A percentile compares a stretch with the other conserved stretches of the same genome.
Conservation (phyloP, 1,140 invertebrate genomes). For the Drosophila tani region DNA sequence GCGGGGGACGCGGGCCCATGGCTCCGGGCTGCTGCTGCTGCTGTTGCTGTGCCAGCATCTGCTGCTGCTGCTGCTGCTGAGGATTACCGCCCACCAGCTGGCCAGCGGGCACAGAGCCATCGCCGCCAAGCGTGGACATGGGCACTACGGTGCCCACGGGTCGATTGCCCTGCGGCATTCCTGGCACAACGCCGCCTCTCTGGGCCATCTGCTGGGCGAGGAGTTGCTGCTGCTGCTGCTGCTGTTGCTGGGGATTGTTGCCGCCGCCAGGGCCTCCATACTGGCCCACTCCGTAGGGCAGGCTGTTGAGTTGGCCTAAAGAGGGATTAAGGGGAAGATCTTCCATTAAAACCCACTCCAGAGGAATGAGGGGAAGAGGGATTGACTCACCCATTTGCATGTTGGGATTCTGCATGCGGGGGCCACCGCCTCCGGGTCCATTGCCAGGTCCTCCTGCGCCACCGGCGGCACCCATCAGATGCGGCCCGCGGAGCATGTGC, state of each 20-base stretch:
- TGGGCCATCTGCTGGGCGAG: conserved; percentile 83
- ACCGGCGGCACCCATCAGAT: conserved; percentile 69
- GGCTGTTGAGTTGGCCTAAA: conserved; percentile 77
- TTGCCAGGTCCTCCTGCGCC: conserved; percentile 56
- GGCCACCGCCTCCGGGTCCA: conserved; percentile 71
- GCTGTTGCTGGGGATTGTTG: conserved; percentile 66
- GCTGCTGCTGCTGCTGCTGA: conserved; percentile 85
- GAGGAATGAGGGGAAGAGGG: background rate
- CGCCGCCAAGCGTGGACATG: conserved; percentile 85
- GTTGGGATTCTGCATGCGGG: conserved; percentile 85
- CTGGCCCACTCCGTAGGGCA: conserved; percentile 81
- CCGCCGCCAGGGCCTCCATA: conserved; percentile 73
- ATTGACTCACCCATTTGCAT: conserved; percentile 78
- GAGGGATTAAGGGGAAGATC: background rate
- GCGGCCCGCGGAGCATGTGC: conserved; percentile 82
- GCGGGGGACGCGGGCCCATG: conserved; percentile 66
- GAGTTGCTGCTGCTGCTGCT: conserved; percentile 78
- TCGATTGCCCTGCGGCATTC: conserved; percentile 85
- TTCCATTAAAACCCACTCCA: background rate
- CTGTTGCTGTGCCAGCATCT: conserved; percentile 85
- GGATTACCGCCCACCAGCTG: conserved; percentile 52
- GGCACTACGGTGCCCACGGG: conserved; percentile 75
- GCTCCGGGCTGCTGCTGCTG: conserved; percentile 84
- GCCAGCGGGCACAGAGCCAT: conserved; percentile 84
- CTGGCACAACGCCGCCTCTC: conserved; percentile 86